Evolutionary conservation across 2,113 vertebrate species (phyloP), one percentile per base, ranked within the genome.

Genomic region (Pardalotus punctatus): DNA sequence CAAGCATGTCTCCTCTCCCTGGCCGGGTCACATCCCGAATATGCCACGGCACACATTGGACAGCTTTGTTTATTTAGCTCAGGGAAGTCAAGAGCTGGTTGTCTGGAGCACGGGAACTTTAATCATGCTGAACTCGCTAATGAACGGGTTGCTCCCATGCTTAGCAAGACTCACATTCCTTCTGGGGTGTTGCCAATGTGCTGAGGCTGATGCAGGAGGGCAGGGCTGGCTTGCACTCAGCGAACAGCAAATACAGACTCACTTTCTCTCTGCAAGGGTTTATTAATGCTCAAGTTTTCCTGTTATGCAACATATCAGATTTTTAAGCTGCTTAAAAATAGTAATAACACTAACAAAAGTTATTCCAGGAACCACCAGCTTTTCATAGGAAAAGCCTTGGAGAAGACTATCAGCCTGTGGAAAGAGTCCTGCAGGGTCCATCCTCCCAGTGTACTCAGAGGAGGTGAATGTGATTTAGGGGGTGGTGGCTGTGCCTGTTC

Each of bases 151-250:
- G 70, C 42, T 96, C 31, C 84, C 95, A 56, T 94, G 45, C 93
- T 88, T 65, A 21, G 95, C 87, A 93, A 28, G 89, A 38, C 81
- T 96, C 7, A 0, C 65, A 91, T 95, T 95, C 94, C 84, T 95
- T 24, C 69, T 0, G 1, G 61, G 50, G 36, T 76, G 81, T 91
- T 85, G 70, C 10, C 8, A 56, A 25, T 42, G 13, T 48, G 45
- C 74, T 8, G 54, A 57, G 67, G 31, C 45, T 94, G 89, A 35
- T 65, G 60, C 12, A 31, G 6, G 31, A 51, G 47, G 31, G 23
- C 50, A 70, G 51, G 56, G 48, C 43, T 27, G 29, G 12, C 28
- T 79, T 78, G 42, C 64, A 22, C 18, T 40, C 43, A 35, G 29
- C 48, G 58, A 28, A 67, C 13, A 27, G 50, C 60, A 88, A 50